phyloP scores from a whole-genome alignment of 2,113 vertebrate genomes.

The Malurus melanocephalus region DNA sequence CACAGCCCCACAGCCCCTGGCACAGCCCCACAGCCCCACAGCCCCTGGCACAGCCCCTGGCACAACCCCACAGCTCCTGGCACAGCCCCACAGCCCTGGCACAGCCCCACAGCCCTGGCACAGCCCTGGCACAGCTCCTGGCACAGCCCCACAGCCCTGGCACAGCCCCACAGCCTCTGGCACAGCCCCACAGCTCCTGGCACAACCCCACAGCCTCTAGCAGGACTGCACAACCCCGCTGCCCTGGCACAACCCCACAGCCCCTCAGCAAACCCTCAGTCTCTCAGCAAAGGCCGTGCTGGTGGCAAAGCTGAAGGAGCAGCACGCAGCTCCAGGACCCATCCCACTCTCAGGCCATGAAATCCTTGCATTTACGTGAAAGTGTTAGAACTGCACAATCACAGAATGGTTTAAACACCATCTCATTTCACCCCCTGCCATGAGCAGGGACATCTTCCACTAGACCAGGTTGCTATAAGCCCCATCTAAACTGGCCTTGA shows the following conservation, averaged over 20 bases:
- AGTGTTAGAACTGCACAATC: neutral
- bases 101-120: neutral
- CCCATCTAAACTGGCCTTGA: neutral
- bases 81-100: neutral
- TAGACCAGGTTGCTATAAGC: too few species aligned
- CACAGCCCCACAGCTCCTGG: too few species aligned
- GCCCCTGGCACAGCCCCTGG: too few species aligned
- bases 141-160: too few species aligned
- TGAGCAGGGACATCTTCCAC: neutral
- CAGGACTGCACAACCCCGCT: neutral
- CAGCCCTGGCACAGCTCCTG: neutral
- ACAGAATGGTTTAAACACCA: neutral
- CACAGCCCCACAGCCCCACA: too few species aligned
- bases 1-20: too few species aligned
- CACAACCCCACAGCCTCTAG: too few species aligned
- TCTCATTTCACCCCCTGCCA: neutral
- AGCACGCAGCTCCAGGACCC: fast-evolving
- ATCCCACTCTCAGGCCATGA: too few species aligned
- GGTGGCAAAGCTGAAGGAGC: neutral
- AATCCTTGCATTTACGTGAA: neutral
- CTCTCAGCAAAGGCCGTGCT: neutral
- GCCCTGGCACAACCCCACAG: neutral
- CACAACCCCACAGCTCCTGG: too few species aligned
- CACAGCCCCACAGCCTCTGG: neutral
- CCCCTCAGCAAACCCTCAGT: neutral